phyloP scores from a whole-genome alignment of 2,888 invertebrate species.

The Plagodis dolabraria region DNA sequence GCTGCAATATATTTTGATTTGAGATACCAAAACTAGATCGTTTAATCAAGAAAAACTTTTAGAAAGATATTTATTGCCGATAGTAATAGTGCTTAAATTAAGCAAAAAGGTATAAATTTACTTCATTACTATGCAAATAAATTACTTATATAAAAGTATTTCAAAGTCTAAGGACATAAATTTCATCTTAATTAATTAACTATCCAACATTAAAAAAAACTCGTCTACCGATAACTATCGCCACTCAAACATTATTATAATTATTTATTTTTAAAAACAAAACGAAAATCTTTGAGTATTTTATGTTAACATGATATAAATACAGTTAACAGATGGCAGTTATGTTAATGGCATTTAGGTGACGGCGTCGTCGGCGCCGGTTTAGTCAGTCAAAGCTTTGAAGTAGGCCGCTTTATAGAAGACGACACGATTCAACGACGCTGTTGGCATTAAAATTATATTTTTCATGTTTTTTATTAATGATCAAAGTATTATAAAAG shows the following conservation, averaged over 20 bases:
- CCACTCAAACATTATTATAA: constrained; percentile 7
- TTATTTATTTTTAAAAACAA: constrained; percentile 23
- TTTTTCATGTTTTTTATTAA: too few species aligned
- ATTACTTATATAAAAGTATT: not conserved
- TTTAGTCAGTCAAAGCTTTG: constrained; percentile 16
- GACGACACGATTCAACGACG: constrained; percentile 13
- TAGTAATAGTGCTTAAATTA: too few species aligned
- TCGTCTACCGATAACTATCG: constrained; percentile 7
- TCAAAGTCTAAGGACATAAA: constrained; percentile 3
- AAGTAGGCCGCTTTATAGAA: constrained; percentile 1
- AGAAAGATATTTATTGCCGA: too few species aligned
- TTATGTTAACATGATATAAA: constrained; percentile 38
- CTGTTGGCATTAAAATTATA: not conserved
- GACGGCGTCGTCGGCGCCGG: constrained; percentile 11
- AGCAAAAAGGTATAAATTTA: too few species aligned
- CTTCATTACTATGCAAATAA: not conserved
- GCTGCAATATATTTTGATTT: too few species aligned
- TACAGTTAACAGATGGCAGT: constrained; percentile 17
- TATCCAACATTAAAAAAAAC: constrained; percentile 11
- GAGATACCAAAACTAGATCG: too few species aligned
- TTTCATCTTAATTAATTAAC: constrained; percentile 10
- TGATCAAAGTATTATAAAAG: too few species aligned
- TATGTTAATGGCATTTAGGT: constrained; percentile 14
- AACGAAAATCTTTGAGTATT: constrained; percentile 41
- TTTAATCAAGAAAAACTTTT: too few species aligned